Base-by-base conservation (phyloP, 2,888 invertebrate genomes). In the Agrilus mali region DNA sequence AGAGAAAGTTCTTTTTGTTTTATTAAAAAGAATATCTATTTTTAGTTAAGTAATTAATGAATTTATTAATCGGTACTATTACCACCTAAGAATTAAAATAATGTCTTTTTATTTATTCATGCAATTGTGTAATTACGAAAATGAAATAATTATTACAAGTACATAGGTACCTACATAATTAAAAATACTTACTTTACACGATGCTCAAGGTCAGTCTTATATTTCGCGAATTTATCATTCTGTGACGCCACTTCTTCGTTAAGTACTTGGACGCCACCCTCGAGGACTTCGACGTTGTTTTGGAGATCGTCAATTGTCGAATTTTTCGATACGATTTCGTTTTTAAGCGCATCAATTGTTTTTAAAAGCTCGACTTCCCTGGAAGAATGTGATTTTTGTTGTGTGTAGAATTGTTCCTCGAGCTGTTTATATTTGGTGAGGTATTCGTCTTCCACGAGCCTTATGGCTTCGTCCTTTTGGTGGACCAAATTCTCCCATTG, bases 401-500 rank as follows among this genome's bases (percentile, higher is more conserved):
- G 65, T 15, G 57, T 60, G 39, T 59, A 55, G 46, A 69, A 64
- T 52, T 71, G 69, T 42, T 68, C 67, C 52, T 69, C 68, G 36
- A 70, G 51, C 27, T 63, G 64, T 50, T 67, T 65, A 47, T 67
- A 63, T 57, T 69, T 67, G 1, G 71, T 69, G 8, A 72, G 63
- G 55, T 78, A 79, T 54, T 78, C 77, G 42, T 71, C 65, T 65
- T 78, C 78, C 63, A 78, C 72, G 36, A 74, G 61, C 42, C 72
- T 64, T 10, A 80, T 66, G 35, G 78, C 77, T 52, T 66, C 73
- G 57, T 75, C 76, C 56, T 79, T 78, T 59, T 80, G 78, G 40
- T 68, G 64, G 60, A 75, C 74, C 49, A 79, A 72, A 52, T 73
- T 73, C 46, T 77, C 75, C 77, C 78, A 78, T 61, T 78, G 78